Base-by-base conservation (phyloP, 2,888 invertebrate species). In the Creontiades dilutus region DNA sequence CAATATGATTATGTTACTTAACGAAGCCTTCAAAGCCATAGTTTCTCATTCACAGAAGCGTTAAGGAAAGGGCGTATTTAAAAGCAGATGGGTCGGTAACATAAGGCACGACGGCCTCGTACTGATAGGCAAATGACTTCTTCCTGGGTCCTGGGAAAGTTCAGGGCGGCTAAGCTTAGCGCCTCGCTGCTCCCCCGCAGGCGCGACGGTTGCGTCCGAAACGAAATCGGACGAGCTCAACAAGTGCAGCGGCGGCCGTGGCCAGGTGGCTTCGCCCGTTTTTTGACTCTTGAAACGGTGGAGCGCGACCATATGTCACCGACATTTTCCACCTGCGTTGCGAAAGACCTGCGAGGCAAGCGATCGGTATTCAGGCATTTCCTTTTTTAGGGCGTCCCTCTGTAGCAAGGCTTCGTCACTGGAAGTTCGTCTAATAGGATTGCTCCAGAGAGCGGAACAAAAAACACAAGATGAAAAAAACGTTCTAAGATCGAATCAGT, bases 71-170 rank as follows among this genome's bases (percentile, higher is more conserved):
- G 37, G 37, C 7, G 37, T 37, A 37, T 37, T 37, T 37, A 37
- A 52, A 68, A 23, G 68, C 68, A 68, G 68, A 68, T 68, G 68
- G 68, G 47, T n/a, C 37, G 68, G 47, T n/a, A 78, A 78, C 78
- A 78, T 78, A 78, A 78, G 78, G 78, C 78, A 78, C 78, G n/a
- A 16, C 78, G 14, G 19, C 5, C 76, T 37, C 5, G 76, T 46
- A 46, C 46, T 47, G 78, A 46, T 47, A 47, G n/a, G 46, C 78
- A 47, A 47, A 78, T 47, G 28, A 46, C 46, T 47, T 37, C 46
- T 47, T 16, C 11, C 37, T n/a, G 46, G 37, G 37, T 37, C 37
- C 37, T 37, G 37, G 78, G 78, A 46, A 78, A 78, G 37, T 78
- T 78, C 78, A 37, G 78, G 37, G 7, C 4, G 16, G 19, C 46